phyloP scores from a whole-genome alignment of 2,888 invertebrate species.

The Drosophila siamana region DNA sequence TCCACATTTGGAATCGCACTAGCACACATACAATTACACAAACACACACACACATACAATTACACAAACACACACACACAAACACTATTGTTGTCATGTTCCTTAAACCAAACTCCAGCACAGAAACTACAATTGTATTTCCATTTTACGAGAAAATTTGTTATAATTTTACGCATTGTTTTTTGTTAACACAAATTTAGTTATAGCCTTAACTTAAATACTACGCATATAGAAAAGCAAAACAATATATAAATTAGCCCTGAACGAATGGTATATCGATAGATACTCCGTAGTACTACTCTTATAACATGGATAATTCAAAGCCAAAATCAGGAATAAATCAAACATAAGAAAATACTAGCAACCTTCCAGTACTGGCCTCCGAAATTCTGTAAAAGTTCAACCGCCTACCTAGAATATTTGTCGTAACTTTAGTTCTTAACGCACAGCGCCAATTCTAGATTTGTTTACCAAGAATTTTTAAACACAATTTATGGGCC shows the following conservation, averaged over 20 bases:
- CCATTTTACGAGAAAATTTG: constrained; percentile 64
- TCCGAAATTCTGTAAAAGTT: constrained; percentile 17
- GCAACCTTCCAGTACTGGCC: constrained; percentile 47
- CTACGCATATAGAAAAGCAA: constrained; percentile 14
- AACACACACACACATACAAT: constrained; percentile 21
- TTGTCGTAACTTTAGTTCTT: constrained; percentile 25
- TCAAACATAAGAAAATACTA: not conserved
- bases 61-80: constrained; percentile 22
- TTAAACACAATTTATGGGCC: constrained; percentile 5
- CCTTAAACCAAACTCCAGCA: constrained; percentile 46
- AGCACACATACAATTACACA: constrained; percentile 16
- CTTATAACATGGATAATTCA: constrained; percentile 21
- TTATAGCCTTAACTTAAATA: constrained; percentile 40
- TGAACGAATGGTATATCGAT: constrained; percentile 42
- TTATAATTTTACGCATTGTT: constrained; percentile 72
- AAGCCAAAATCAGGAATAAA: constrained; percentile 31
- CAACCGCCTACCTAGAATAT: constrained; percentile 4
- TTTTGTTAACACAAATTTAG: constrained; percentile 75
- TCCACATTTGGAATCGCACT: not conserved
- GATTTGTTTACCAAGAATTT: constrained; percentile 4
- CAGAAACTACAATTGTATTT: constrained; percentile 62
- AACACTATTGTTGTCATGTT: constrained; percentile 58
- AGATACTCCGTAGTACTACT: constrained; percentile 45
- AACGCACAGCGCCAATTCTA: constrained; percentile 34
- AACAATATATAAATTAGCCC: constrained; percentile 29